Evolutionary conservation across 2,888 invertebrate species (phyloP), one percentile per base, ranked within the genome.

Genomic region (Plusia festucae): DNA sequence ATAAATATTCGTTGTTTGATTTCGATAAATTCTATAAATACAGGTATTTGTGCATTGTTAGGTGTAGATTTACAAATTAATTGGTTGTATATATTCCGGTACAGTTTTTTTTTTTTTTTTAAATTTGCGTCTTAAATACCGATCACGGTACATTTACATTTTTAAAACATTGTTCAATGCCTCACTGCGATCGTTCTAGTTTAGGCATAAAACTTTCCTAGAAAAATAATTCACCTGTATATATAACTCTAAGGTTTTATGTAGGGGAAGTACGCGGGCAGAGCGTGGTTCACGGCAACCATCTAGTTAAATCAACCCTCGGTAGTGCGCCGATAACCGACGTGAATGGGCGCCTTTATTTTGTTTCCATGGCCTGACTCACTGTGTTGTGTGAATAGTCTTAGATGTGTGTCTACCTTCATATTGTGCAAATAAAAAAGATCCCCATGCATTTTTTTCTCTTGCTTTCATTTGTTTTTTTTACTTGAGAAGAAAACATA

Each of bases 231-330:
- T 53, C 30, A 65, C 52, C 56, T 59, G 44, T 54, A 32, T 56
- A 46, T 24, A 54, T 55, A 76, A 78, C 40, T 84, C 83, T 85
- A 53, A 68, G 81, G 49, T 54, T 66, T 70, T 76, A 73, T 78
- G 68, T 69, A 69, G 78, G 82, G 82, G 78, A 79, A 81, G 74
- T 78, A 76, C 70, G 75, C 68, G 78, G 72, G 70, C 61, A 69
- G 70, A 78, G 72, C 76, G 75, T 76, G 72, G 82, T 80, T 80
- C 79, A 76, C 76, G 73, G 82, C 70, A 75, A 76, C 82, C 83
- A 76, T 84, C 82, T 78, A 82, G 85, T 85, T 85, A 83, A 85
- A 84, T 82, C 82, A 81, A 82, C 78, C 78, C 81, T 76, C 72
- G 67, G 72, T 59, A 64, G 68, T 62, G 65, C 73, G 70, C 65